phyloP scores from a whole-genome alignment of 2,797 vertebrate genomes.

The Falco novaeseelandiae region DNA sequence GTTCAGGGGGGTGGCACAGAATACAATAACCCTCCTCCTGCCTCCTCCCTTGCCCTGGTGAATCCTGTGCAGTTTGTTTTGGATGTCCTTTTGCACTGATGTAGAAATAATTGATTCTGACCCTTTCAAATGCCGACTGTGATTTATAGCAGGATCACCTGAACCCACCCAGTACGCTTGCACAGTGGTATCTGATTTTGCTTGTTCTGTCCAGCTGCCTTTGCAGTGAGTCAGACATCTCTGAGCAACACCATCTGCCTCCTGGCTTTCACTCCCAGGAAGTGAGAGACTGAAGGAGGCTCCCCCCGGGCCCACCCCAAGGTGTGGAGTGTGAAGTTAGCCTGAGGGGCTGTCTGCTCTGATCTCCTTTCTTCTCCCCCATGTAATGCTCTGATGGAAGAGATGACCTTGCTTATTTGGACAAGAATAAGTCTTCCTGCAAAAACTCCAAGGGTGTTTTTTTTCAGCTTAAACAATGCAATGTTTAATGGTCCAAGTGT shows the following conservation, averaged over 20 bases:
- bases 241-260: slow-evolving; percentile 16
- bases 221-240: slow-evolving; percentile 36
- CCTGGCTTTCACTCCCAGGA: slow-evolving; percentile 36
- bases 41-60: neutral
- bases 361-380: neutral
- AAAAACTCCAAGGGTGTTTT: neutral
- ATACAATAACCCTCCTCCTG: neutral
- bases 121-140: neutral
- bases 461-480: neutral
- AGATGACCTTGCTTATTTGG: neutral
- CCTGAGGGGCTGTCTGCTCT: neutral
- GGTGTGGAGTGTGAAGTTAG: neutral
- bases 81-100: neutral
- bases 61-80: neutral
- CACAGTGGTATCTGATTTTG: slow-evolving; percentile 6
- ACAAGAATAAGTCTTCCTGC: neutral
- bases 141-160: slow-evolving; percentile 14
- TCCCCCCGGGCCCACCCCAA: neutral
- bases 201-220: neutral
- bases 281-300: neutral
- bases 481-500: neutral
- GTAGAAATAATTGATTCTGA: slow-evolving; percentile 12
- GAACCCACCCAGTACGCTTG: neutral
- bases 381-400: neutral
- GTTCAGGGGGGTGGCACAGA: neutral